Percentiles rank a stretch among this genome's conserved stretches.
Conservation (phyloP, 2,888 invertebrate species). For the Drosophila lacicola region DNA sequence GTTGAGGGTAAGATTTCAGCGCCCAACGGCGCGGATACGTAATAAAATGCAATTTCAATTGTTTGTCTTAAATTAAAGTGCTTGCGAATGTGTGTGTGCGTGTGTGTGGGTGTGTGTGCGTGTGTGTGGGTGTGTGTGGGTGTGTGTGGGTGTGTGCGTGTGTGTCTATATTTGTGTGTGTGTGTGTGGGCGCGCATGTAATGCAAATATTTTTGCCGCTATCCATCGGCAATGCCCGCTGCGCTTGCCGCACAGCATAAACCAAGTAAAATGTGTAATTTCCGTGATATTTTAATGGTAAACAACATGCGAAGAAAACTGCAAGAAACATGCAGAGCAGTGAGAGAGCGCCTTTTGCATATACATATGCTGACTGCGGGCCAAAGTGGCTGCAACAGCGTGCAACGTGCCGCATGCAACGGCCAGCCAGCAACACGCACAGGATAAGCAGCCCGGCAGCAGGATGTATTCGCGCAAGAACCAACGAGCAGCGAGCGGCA, state of each 20-base stretch:
- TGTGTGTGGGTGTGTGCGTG: neutral
- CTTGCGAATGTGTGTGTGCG: constrained; percentile 1
- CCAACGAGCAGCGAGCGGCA: constrained; percentile 37
- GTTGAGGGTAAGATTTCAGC: constrained; percentile 86
- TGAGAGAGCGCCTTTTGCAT: constrained; percentile 55
- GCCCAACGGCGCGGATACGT: constrained; percentile 49
- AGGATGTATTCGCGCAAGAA: constrained; percentile 70
- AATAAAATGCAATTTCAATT: constrained; percentile 73
- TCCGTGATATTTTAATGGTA: constrained; percentile 81
- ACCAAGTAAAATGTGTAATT: constrained; percentile 81
- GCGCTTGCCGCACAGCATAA: constrained; percentile 63
- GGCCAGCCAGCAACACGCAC: constrained; percentile 55
- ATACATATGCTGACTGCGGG: constrained; percentile 19
- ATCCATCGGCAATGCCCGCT: constrained; percentile 46
- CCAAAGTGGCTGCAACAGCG: constrained; percentile 64
- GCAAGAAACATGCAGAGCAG: constrained; percentile 55
- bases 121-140: constrained; percentile 16
- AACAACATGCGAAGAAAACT: constrained; percentile 67
- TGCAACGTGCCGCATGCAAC: constrained; percentile 29
- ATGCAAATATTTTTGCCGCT: constrained; percentile 67
- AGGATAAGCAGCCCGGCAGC: constrained; percentile 54
- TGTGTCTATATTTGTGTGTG: constrained; percentile 8
- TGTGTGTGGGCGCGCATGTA: constrained; percentile 28
- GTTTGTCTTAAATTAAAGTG: constrained; percentile 71
- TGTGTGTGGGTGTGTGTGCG: constrained; percentile 2